phyloP scores from a whole-genome alignment of 2,113 vertebrate genomes.

The Aspidoscelis tigris region DNA sequence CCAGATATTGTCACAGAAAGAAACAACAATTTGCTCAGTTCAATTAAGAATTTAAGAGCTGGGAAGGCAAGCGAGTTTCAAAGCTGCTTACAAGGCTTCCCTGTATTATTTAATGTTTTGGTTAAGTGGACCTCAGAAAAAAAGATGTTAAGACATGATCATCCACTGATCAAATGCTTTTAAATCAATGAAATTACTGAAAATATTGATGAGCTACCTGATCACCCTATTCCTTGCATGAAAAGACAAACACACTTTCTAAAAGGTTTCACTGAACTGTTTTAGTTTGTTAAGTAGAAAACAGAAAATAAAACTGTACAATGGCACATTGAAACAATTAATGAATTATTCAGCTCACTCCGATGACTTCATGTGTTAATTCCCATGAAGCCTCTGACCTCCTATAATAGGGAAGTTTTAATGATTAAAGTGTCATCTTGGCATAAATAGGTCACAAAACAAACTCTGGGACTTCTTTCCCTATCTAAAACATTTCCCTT shows the following conservation, averaged over 20 bases:
- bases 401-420: conserved; percentile 51
- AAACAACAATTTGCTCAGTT: background rate
- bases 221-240: background rate
- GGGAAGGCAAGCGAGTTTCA: background rate
- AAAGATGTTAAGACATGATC: conserved; percentile 1
- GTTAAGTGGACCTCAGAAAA: background rate
- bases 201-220: conserved; percentile 20
- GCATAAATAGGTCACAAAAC: conserved; percentile 63
- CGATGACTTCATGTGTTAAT: conserved; percentile 46
- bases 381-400: conserved; percentile 51
- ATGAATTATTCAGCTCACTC: conserved; percentile 53
- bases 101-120: conserved; percentile 1
- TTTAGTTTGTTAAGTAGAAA: conserved; percentile 42
- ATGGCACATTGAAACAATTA: conserved; percentile 50
- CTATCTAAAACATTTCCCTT: conserved; percentile 47
- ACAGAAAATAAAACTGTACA: conserved; percentile 30
- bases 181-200: conserved; percentile 13
- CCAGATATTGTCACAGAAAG: background rate
- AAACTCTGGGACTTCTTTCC: conserved; percentile 48
- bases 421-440: conserved; percentile 54
- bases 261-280: conserved; percentile 5
- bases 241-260: background rate
- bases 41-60: background rate
- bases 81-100: background rate
- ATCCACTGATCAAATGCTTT: background rate